Base-by-base conservation (phyloP, 2,888 invertebrate genomes). In the Andricus quercusramuli region DNA sequence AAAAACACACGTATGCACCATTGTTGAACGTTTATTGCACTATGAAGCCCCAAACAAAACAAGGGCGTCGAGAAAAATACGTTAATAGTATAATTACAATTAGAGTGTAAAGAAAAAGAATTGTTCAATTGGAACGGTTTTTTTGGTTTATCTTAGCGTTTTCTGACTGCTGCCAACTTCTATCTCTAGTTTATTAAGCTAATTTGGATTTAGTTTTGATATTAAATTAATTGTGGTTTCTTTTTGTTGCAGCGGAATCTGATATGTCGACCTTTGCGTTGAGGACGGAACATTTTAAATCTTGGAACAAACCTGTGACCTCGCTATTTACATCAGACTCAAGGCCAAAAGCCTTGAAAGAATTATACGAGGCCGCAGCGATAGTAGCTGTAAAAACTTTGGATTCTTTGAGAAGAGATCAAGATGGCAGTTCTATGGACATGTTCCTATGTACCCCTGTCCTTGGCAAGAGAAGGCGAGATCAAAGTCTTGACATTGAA, bases 251-350 rank as follows among this genome's bases (percentile, higher is more conserved):
- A 98, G 98, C 98, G 93, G 98, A 97, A 94, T 97, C 98, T 91
- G 97, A 98, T 94, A 96, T 98, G 93, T 96, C 96, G 91, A 95
- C 96, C 92, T 98, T 98, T 94, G 97, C 97, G 87, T 93, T 95
- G 89, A 95, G 96, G 92, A 97, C 96, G 93, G 94, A 95, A 88
- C 97, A 97, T 94, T 97, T 95, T 94, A 95, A 94, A 92, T 94
- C 96, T 88, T 94, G 94, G 90, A 95, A 96, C 92, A 94, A 95
- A 88, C 94, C 96, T 91, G 94, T 95, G 90, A 95, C 96, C 89
- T 95, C 95, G 89, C 94, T 98, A 87, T 98, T 98, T 93, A 95
- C 95, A 84, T 94, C 95, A 83, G 95, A 95, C 86, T 95, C 96
- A 77, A 95, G 96, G 85, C 97, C 98, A 66, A 94, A 94, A 86